Base-by-base conservation (phyloP, 2,888 invertebrate species). In the Acleris cristana region DNA sequence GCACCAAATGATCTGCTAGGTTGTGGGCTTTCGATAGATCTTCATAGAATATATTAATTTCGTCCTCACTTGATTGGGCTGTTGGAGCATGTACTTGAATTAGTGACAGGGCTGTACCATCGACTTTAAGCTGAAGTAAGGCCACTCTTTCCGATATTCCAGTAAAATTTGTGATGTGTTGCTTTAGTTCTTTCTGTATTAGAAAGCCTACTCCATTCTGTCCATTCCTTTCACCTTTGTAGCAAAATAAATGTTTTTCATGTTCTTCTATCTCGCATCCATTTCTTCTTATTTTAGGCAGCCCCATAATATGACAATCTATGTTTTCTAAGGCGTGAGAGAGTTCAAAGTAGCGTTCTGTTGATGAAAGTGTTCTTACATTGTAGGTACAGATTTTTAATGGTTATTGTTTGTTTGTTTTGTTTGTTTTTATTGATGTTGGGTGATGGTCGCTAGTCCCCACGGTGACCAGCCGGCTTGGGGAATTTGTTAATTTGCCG, bases 11-110 rank as follows among this genome's bases (percentile, higher is more conserved):
- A n/a, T n/a, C n/a, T n/a, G n/a, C n/a, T n/a, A n/a, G n/a, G n/a
- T n/a, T n/a, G n/a, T n/a, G n/a, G n/a, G 52, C 21, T 23, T 52
- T 16, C 10, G 21, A 23, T 21, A 52, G 52, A 10, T 8, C 7
- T 14, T 18, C 3, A 19, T 51, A 51, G 52, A 52, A 52, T 52
- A 12, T n/a, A 12, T 52, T 23, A 12, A 52, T 19, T 19, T 52
- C 52, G 19, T 52, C 52, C 12, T 52, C 52, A 16, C 23, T 52
- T 21, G 52, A 21, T 10, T 21, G 12, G 12, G 52, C 21, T 12
- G 52, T 52, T 23, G 52, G 52, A n/a, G 52, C 52, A 16, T 52
- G 23, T 10, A 23, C 52, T n/a, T 52, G 52, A 8, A 52, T 10
- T 8, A 52, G 10, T 12, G 52, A 12, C 14, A 52, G 3, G 21